Evolutionary conservation across 2,888 invertebrate species (phyloP), one percentile per base, ranked within the genome.

Genomic region (Saturnia japonica): DNA sequence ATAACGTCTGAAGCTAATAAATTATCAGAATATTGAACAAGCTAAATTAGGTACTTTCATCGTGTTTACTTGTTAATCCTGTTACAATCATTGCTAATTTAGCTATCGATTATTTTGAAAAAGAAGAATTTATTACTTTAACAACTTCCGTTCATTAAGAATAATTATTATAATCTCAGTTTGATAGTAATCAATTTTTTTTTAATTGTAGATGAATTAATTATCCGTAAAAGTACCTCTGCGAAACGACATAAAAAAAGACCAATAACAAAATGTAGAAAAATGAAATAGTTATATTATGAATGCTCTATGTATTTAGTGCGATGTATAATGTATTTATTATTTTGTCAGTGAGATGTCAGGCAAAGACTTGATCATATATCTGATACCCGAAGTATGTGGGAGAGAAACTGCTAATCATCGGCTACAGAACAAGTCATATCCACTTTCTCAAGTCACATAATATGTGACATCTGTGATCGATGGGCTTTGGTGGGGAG

Each of bases 351-450:
- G 28, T 25, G 14, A 60, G 57, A 40, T 64, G 40, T 34, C 40
- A 62, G 14, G 22, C n/a, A 57, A 9, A 16, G 40, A 40, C 19
- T 64, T n/a, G 19, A 3, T 40, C 40, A 19, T 40, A 28, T 43
- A 70, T 57, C 70, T 70, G 57, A 67, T 68, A 70, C 14, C 43
- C 14, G 60, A 68, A 69, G 72, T 68, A 72, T 67, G 72, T 68
- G 71, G 75, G 73, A 75, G 76, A 74, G 76, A 75, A 76, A 76
- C 72, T 75, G 72, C 74, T 69, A 67, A 74, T 69, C 70, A 70
- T 67, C 42, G 66, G 45, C 72, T 72, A 69, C 69, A 68, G 54
- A 68, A 70, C 72, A 68, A 72, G 74, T 72, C 66, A 71, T 68
- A 68, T 70, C 69, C 68, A 74, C 74, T 76, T 75, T 75, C 75